Evolutionary conservation across 2,113 vertebrate species (phyloP).

Genomic region (Bettongia penicillata): DNA sequence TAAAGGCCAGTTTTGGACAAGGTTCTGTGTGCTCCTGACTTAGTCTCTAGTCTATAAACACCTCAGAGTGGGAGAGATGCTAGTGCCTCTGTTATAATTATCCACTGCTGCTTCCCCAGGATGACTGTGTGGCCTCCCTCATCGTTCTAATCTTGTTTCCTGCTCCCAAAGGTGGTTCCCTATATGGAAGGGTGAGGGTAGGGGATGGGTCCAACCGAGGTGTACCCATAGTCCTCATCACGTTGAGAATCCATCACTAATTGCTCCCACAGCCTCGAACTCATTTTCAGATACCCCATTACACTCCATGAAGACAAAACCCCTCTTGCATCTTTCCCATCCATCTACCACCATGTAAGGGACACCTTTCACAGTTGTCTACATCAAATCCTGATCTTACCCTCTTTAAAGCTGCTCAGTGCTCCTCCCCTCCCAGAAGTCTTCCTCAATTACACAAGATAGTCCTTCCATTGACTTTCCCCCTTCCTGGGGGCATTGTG

Average conservation of each 20-base stretch:
- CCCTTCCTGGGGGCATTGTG: not conserved
- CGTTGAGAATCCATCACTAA: not conserved
- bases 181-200: not conserved
- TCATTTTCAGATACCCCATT: not conserved
- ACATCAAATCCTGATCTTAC: not conserved
- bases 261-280: not conserved
- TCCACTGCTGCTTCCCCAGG: not conserved
- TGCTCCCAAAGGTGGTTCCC: not conserved
- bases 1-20: not conserved
- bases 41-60: not conserved
- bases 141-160: not conserved
- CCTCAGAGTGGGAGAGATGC: not conserved
- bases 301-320: not conserved
- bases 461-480: not conserved
- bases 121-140: not conserved
- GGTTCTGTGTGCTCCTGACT: not conserved
- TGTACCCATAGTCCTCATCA: not conserved
- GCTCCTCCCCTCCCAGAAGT: not conserved
- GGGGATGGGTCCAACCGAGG: not conserved
- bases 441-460: not conserved
- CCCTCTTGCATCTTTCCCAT: not conserved
- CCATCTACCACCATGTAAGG: not conserved
- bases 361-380: not conserved
- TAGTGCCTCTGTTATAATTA: not conserved
- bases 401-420: not conserved